Conservation (phyloP, 2,888 invertebrate species). For the Erebia epiphron region DNA sequence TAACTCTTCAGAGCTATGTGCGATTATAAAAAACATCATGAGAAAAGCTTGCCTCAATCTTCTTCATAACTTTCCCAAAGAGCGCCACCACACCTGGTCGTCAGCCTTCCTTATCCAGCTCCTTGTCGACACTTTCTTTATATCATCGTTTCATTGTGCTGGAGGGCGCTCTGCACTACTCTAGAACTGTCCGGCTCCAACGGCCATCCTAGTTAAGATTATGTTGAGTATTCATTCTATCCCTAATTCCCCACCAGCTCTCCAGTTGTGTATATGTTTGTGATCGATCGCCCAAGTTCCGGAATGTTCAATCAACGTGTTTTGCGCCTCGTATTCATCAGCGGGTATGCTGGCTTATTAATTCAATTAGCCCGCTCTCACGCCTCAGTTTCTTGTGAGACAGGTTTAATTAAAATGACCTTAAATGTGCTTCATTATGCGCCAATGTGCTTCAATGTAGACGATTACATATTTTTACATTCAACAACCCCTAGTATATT, state of each 20-base stretch:
- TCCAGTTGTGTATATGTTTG: not conserved
- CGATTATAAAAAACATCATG: too few relatives aligned
- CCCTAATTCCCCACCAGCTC: not conserved
- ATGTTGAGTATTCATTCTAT: not conserved
- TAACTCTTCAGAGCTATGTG: too few relatives aligned
- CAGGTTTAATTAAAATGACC: conserved; percentile 11
- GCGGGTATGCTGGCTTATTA: conserved; percentile 31
- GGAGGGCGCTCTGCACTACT: too few relatives aligned
- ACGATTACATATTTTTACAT: not conserved
- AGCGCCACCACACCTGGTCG: too few relatives aligned
- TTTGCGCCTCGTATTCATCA: conserved; percentile 41
- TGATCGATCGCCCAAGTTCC: conserved; percentile 39
- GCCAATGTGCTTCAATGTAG: not conserved
- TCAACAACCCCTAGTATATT: not conserved
- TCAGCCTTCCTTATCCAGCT: too few relatives aligned
- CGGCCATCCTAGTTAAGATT: too few relatives aligned
- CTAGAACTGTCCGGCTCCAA: too few relatives aligned
- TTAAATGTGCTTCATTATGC: not conserved
- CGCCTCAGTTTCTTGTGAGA: not conserved
- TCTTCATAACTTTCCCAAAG: too few relatives aligned
- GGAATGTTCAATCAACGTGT: conserved; percentile 44
- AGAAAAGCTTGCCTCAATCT: too few relatives aligned
- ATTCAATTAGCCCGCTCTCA: conserved; percentile 29
- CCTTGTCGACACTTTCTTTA: too few relatives aligned
- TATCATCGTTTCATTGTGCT: too few relatives aligned